Percentiles rank a stretch among this genome's conserved stretches.
Evolutionary conservation across 1,140 invertebrate species (phyloP).

Genomic region (Lasioglossum albipes): DNA sequence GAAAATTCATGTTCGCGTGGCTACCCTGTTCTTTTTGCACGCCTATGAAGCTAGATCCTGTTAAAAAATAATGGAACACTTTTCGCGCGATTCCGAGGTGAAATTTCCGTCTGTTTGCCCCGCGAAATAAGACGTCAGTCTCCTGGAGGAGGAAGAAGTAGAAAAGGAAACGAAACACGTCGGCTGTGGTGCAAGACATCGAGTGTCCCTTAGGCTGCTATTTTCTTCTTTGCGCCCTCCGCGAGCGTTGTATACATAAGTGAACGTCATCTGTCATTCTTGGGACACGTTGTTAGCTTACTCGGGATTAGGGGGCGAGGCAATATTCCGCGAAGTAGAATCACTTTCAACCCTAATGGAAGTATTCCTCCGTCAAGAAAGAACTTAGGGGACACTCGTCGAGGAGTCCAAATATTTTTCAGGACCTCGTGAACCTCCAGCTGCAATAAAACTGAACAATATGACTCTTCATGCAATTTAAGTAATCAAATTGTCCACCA

Average conservation of each 20-base stretch:
- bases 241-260: neutral
- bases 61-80: no score
- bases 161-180: neutral
- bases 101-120: neutral
- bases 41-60: no score
- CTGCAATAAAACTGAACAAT: no score
- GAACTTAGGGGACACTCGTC: no score
- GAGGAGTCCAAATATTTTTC: no score
- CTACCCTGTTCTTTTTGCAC: no score
- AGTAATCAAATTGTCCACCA: no score
- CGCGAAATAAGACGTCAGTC: neutral
- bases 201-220: neutral
- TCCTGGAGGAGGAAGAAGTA: no score
- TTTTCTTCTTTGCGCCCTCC: slow-evolving; percentile 1
- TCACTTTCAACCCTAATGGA: neutral
- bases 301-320: neutral
- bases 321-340: slow-evolving; percentile 2
- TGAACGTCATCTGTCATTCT: slow-evolving; percentile 30
- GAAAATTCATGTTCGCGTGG: no score
- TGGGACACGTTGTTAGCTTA: slow-evolving; percentile 3
- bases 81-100: neutral
- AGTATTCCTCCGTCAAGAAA: neutral
- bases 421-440: no score
- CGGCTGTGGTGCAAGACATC: neutral
- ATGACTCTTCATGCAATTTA: no score